Conservation (phyloP, 2,888 invertebrate species). For the Liodrosophila aerea region DNA sequence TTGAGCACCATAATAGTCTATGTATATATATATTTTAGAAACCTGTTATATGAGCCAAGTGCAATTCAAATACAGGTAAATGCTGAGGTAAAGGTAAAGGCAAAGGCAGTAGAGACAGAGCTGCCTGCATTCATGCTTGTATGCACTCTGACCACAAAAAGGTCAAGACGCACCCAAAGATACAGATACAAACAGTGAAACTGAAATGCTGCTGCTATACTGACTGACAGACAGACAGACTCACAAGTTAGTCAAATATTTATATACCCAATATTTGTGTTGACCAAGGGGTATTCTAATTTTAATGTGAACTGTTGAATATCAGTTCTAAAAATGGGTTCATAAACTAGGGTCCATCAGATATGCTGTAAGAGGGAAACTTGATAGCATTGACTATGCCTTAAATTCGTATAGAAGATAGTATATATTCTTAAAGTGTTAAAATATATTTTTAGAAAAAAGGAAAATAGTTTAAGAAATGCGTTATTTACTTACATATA, state of each 20-base stretch:
- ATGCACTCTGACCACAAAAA: slow-evolving; percentile 75
- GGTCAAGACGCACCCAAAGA: slow-evolving; percentile 66
- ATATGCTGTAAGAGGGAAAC: too few relatives aligned
- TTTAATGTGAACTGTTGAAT: not conserved
- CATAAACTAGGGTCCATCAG: not conserved
- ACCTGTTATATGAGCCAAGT: slow-evolving; percentile 67
- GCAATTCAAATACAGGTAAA: slow-evolving; percentile 43
- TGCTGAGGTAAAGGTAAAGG: slow-evolving; percentile 19
- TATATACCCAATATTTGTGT: slow-evolving; percentile 19
- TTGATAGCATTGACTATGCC: too few relatives aligned
- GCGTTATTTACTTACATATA: too few relatives aligned
- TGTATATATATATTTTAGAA: too few relatives aligned
- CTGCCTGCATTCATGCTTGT: slow-evolving; percentile 67
- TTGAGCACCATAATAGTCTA: slow-evolving; percentile 37
- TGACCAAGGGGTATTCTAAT: not conserved
- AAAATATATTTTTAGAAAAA: too few relatives aligned
- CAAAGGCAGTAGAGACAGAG: slow-evolving; percentile 29
- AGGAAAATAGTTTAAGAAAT: too few relatives aligned
- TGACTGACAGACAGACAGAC: slow-evolving; percentile 12
- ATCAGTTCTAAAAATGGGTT: too few relatives aligned
- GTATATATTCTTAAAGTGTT: too few relatives aligned
- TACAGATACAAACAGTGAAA: slow-evolving; percentile 36
- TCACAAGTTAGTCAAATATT: slow-evolving; percentile 41
- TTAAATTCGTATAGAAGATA: too few relatives aligned
- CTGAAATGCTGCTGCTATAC: not conserved